These are phyloP conservation scores for Tauraco erythrolophus DNA, from an alignment of 2,113 vertebrate species.

Conservation along the genomic window DNA sequence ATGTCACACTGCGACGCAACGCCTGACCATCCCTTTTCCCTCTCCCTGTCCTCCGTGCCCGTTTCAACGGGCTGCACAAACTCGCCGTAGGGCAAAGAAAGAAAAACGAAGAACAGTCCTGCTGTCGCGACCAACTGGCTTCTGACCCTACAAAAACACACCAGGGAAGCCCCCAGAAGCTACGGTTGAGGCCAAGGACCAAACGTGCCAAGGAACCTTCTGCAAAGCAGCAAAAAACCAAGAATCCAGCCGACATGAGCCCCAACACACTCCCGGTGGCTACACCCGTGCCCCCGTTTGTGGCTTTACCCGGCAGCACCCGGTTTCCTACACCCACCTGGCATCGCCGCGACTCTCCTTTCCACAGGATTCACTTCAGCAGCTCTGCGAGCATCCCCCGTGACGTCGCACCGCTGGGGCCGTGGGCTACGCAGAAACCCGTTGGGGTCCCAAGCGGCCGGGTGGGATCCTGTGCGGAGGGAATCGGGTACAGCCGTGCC, in stretches of 20 bases:
- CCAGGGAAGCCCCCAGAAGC: rapidly evolving
- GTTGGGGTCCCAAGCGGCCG: rapidly evolving
- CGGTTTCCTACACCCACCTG: background rate
- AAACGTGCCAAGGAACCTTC: background rate
- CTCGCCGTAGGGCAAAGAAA: too few species aligned
- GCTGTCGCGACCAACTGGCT: rapidly evolving
- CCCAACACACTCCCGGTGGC: background rate
- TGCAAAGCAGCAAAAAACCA: background rate
- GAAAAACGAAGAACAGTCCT: background rate
- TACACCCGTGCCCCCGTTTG: background rate
- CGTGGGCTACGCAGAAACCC: rapidly evolving
- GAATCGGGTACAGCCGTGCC: background rate
- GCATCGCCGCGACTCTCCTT: rapidly evolving
- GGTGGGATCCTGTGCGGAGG: background rate
- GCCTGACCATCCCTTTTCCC: background rate
- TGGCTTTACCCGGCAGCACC: rapidly evolving
- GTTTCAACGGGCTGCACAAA: background rate
- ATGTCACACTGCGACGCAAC: background rate
- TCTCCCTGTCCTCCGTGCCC: rapidly evolving
- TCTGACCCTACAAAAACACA: background rate
- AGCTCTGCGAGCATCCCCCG: background rate
- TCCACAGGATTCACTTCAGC: rapidly evolving
- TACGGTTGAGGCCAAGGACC: background rate
- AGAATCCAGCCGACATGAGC: background rate
- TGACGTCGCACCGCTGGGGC: background rate